phyloP scores from a whole-genome alignment of 2,797 vertebrate genomes.

The Ctenosaura bakeri region DNA sequence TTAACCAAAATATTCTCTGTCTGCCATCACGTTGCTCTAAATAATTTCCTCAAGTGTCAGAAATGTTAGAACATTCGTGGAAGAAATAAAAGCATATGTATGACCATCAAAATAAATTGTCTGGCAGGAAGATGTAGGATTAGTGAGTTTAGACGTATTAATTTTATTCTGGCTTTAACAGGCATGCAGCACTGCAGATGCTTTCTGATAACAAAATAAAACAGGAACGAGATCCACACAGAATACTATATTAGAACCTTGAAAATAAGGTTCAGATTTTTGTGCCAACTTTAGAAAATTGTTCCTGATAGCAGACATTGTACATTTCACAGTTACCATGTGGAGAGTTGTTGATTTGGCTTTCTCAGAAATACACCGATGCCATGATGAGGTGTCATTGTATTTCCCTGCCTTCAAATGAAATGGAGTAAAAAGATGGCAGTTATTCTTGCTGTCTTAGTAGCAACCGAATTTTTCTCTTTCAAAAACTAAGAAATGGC shows the following conservation, averaged over 20 bases:
- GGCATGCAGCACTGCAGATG: constrained; percentile 75
- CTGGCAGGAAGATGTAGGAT: constrained; percentile 75
- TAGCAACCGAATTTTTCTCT: constrained; percentile 56
- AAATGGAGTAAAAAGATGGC: constrained; percentile 61
- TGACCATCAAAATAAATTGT: constrained; percentile 79
- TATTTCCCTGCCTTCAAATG: constrained; percentile 71
- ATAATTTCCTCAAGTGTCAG: constrained; percentile 77
- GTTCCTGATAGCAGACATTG: constrained; percentile 79
- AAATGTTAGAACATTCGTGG: constrained; percentile 75
- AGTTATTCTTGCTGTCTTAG: constrained; percentile 53
- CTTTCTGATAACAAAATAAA: constrained; percentile 79
- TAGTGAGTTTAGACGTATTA: constrained; percentile 78
- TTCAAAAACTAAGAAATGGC: constrained; percentile 30
- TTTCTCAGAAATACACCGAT: constrained; percentile 80
- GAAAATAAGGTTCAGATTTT: constrained; percentile 79
- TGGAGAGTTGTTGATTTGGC: constrained; percentile 81
- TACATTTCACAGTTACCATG: constrained; percentile 82
- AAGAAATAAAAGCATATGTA: constrained; percentile 75
- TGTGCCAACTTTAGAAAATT: constrained; percentile 81
- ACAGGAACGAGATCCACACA: constrained; percentile 67
- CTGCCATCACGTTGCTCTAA: constrained; percentile 72
- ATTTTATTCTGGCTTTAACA: constrained; percentile 78
- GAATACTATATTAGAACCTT: constrained; percentile 78
- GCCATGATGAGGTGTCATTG: constrained; percentile 80
- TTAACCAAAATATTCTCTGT: constrained; percentile 74